Evolutionary conservation across 2,113 vertebrate genomes (phyloP).

Genomic region (Anser cygnoides): DNA sequence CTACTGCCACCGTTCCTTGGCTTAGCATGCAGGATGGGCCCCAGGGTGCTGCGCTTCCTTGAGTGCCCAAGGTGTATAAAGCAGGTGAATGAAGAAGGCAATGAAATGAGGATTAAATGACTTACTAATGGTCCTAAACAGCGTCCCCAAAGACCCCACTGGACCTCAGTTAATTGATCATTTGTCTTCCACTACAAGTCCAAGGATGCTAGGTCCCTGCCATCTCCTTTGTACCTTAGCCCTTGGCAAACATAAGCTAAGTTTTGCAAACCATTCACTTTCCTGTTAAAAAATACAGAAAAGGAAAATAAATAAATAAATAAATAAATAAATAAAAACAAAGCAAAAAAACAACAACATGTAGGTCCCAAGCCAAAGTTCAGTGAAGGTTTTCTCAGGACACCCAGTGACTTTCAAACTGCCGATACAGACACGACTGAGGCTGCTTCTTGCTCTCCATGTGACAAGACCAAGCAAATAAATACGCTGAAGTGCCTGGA

Average conservation of each 20-base stretch:
- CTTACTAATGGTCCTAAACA: not conserved
- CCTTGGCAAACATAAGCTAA: fast-evolving
- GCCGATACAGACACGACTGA: not conserved
- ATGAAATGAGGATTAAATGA: not conserved
- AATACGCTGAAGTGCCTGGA: not conserved
- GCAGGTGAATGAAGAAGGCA: not conserved
- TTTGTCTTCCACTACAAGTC: not conserved
- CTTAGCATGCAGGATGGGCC: fast-evolving
- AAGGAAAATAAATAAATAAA: not conserved
- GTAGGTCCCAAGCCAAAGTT: not conserved
- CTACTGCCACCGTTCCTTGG: not conserved
- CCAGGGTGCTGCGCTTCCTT: not conserved
- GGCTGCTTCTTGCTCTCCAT: not conserved
- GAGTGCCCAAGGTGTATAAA: not conserved
- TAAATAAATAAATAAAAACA: too few relatives aligned
- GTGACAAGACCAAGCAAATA: not conserved
- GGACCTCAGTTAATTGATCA: not conserved
- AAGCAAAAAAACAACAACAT: not conserved
- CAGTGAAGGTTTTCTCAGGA: not conserved
- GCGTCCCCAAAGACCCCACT: not conserved
- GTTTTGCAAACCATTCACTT: not conserved
- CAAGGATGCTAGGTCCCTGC: not conserved
- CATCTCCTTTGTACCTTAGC: not conserved
- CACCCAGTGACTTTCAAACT: not conserved
- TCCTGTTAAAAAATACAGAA: not conserved